Conservation (phyloP, 64 coral and sea anemone species). For the Acropora tenuis region DNA sequence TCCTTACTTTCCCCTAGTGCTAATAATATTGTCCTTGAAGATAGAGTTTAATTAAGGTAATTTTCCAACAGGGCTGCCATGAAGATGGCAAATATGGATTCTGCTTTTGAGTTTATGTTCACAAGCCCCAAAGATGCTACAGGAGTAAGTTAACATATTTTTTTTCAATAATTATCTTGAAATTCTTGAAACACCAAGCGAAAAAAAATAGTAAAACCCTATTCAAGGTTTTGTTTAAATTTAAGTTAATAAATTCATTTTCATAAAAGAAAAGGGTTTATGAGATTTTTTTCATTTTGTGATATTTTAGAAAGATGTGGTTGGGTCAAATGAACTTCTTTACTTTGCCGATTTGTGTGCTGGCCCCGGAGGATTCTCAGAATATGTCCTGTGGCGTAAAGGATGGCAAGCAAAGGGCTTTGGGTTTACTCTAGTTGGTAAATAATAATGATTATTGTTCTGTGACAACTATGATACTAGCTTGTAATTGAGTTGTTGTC, state of each 20-base stretch:
- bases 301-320: constrained; percentile 64
- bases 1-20: no score
- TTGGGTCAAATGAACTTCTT: constrained; percentile 80
- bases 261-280: no score
- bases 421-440: constrained; percentile 94
- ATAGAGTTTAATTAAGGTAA: neutral
- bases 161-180: no score
- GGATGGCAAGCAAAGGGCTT: constrained; percentile 92
- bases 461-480: neutral
- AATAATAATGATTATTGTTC: neutral
- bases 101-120: constrained; percentile 99
- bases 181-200: no score
- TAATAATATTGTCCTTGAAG: neutral
- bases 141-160: constrained; percentile 49
- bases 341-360: constrained; percentile 98
- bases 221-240: no score
- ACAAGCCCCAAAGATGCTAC: constrained; percentile 81
- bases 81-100: constrained; percentile 99
- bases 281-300: no score
- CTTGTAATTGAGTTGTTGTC: no score
- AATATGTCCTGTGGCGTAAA: constrained; percentile 93
- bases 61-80: constrained; percentile 80
- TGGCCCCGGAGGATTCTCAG: constrained; percentile 94
- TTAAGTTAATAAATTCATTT: no score
- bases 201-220: no score